Conservation (phyloP, 1,140 invertebrate species). For the Monochamus saltuarius region DNA sequence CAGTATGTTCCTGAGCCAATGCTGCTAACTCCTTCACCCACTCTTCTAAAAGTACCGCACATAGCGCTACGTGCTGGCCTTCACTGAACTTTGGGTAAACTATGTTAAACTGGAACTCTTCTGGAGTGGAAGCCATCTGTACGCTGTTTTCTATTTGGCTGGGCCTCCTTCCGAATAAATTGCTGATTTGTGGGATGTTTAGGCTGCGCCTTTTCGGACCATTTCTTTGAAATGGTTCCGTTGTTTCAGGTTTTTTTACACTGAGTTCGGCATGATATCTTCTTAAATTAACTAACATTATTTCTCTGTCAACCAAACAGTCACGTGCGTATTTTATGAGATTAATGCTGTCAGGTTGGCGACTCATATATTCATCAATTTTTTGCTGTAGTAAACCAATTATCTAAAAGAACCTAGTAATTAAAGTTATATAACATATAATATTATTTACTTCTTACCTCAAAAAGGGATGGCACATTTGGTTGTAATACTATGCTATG, state of each 20-base stretch:
- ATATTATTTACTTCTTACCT: constrained; percentile 59
- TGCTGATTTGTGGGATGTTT: constrained; percentile 64
- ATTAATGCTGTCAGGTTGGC: constrained; percentile 67
- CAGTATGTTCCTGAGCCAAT: constrained; percentile 87
- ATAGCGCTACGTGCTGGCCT: constrained; percentile 66
- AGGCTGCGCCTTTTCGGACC: constrained; percentile 72
- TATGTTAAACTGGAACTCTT: constrained; percentile 35
- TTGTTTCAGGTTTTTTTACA: constrained; percentile 30
- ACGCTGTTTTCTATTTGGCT: constrained; percentile 45
- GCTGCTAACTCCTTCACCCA: constrained; percentile 92
- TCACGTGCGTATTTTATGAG: constrained; percentile 73
- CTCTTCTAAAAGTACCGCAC: constrained; percentile 88
- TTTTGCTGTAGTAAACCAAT: constrained; percentile 72
- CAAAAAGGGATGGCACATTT: constrained; percentile 85
- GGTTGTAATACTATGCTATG: constrained; percentile 85
- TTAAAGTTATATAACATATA: constrained; percentile 11
- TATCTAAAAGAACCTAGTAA: constrained; percentile 38
- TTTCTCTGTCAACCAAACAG: constrained; percentile 75
- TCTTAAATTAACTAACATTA: constrained; percentile 67
- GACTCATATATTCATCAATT: constrained; percentile 75
- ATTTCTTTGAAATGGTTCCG: constrained; percentile 58
- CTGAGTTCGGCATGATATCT: constrained; percentile 53
- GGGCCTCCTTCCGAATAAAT: constrained; percentile 67
- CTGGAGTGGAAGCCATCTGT: constrained; percentile 30
- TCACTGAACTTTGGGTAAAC: constrained; percentile 48